These are phyloP conservation scores for Coturnix japonica DNA, from an alignment of 2,113 vertebrate species.

Conservation along the genomic window DNA sequence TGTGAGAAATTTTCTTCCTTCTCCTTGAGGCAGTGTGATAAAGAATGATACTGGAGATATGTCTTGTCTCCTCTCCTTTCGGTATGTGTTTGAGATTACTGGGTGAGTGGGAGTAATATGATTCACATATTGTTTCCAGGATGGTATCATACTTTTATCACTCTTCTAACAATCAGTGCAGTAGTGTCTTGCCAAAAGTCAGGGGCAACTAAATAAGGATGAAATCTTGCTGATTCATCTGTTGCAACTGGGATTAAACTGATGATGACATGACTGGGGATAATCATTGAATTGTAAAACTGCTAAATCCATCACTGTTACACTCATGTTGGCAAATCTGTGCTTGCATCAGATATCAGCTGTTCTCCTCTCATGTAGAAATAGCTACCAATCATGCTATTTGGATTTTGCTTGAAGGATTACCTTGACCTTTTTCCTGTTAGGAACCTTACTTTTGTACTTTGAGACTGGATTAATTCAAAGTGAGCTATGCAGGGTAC, in stretches of 20 bases:
- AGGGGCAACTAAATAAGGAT: not conserved
- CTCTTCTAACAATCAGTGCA: not conserved
- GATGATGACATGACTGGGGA: not conserved
- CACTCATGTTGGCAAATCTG: not conserved
- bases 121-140: not conserved
- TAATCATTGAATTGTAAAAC: not conserved
- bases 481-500: not conserved
- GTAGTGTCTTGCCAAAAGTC: not conserved
- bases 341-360: not conserved
- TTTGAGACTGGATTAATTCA: not conserved
- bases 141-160: not conserved
- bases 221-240: not conserved
- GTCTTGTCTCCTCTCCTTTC: not conserved
- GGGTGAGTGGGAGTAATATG: not conserved
- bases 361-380: not conserved
- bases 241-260: not conserved
- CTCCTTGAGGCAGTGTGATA: not conserved
- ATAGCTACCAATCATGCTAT: not conserved
- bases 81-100: not conserved
- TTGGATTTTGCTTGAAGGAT: not conserved
- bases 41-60: not conserved
- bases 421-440: not conserved
- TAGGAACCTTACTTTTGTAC: not conserved
- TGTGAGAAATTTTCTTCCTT: not conserved
- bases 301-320: not conserved